Percentiles rank a stretch among this genome's conserved stretches.
Evolutionary conservation across 2,888 invertebrate species (phyloP).

Genomic region (Drosophila lutescens): DNA sequence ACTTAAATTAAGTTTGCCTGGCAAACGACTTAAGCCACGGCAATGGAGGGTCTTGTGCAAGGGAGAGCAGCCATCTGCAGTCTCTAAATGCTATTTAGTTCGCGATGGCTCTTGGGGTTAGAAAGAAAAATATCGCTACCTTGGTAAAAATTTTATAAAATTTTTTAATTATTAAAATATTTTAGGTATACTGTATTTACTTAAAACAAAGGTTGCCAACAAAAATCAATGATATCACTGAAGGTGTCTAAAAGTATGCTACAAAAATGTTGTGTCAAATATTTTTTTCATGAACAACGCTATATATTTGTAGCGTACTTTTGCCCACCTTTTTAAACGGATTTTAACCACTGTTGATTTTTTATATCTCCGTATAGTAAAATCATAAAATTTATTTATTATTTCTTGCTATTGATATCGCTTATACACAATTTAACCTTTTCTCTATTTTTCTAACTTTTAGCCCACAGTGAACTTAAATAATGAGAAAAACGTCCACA

Average conservation of each 20-base stretch:
- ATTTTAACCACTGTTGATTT: background rate
- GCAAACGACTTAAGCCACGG: conserved; percentile 10
- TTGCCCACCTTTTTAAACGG: background rate
- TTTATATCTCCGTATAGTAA: too few species aligned
- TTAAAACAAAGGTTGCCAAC: too few species aligned
- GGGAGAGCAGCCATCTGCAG: conserved; percentile 1
- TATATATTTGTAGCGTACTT: background rate
- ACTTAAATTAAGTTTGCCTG: conserved; percentile 22
- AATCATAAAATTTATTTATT: background rate
- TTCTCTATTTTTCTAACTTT: background rate
- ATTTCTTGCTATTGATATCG: background rate
- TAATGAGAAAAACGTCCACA: conserved; percentile 2
- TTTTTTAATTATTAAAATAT: background rate
- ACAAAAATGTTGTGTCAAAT: background rate
- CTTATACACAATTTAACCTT: background rate
- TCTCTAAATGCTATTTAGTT: conserved; percentile 4
- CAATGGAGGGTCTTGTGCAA: background rate
- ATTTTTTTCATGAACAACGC: too few species aligned
- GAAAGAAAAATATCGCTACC: background rate
- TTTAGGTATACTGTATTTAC: background rate
- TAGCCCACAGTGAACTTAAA: conserved; percentile 22
- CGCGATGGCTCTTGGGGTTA: conserved; percentile 1
- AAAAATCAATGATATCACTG: too few species aligned
- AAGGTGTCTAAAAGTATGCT: too few species aligned
- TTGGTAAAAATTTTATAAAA: conserved; percentile 4